Base-by-base conservation (phyloP, 2,113 vertebrate species). In the Emberiza fucata region DNA sequence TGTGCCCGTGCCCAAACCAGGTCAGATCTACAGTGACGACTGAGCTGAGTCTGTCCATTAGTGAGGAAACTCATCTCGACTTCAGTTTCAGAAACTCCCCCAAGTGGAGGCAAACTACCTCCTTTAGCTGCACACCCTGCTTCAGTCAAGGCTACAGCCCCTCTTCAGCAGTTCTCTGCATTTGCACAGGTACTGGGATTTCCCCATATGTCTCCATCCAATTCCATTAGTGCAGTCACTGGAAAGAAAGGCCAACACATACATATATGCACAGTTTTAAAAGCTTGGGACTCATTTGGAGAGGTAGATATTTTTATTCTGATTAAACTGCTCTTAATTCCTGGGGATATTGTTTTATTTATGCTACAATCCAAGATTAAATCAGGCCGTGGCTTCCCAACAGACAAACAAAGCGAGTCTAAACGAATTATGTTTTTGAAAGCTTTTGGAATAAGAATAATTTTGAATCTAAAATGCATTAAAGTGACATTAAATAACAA, bases 301-400 rank as follows among this genome's bases (percentile, higher is more conserved):
- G 86, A 95, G 72, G 63, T 76, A 92, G 94, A 73, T 87, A 73
- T 53, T 94, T 96, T 95, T 95, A 60, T 76, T 85, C 50, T 81
- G 50, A 66, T 91, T 83, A 82, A 89, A 75, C 81, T 91, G 40
- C 81, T 96, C 80, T 75, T 81, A 83, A 95, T 97, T 95, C 86
- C 77, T 95, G 28, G 82, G 86, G 83, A 94, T 95, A 89, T 89
- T 95, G 86, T 91, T 96, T 96, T 96, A 93, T 96, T 95, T 93
- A 92, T 88, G 92, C 71, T 47, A 81, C 35, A 87, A 54, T 81
- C 64, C 4, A 24, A 91, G 79, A 94, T 87, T 92, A 86, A 95
- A 95, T 91, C 90, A 92, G 94, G 87, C 81, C 81, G 59, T 81
- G 70, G 68, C 90, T 86, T 94, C 94, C 95, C 95, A 91, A 80